Evolutionary conservation across 1,140 invertebrate genomes (phyloP).

Genomic region (Papilio polytes): DNA sequence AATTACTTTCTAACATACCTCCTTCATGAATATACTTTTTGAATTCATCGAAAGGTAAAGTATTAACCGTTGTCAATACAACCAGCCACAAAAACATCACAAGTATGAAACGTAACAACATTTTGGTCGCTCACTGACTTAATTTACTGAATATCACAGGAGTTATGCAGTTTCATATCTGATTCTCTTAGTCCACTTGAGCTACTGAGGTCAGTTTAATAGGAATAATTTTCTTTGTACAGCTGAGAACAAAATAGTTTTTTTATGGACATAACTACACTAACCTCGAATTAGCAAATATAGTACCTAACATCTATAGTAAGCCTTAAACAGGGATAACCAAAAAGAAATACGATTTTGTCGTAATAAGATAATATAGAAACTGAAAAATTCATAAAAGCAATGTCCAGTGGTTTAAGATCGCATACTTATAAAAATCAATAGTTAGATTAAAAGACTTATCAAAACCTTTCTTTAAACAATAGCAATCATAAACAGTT

Average conservation of each 20-base stretch:
- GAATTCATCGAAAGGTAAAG: constrained; percentile 60
- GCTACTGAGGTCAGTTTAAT: constrained; percentile 70
- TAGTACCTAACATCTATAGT: background rate
- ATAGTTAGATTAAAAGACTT: background rate
- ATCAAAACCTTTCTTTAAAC: background rate
- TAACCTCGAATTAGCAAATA: background rate
- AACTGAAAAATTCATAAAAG: no score
- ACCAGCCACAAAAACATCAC: constrained; percentile 60
- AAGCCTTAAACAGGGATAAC: background rate
- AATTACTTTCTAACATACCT: constrained; percentile 53
- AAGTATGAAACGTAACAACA: constrained; percentile 49
- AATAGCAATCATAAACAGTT: background rate
- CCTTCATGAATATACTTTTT: constrained; percentile 56
- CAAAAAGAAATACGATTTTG: background rate
- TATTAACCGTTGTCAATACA: constrained; percentile 51
- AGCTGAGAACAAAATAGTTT: constrained; percentile 47
- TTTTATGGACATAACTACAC: background rate
- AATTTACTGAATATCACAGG: constrained; percentile 61
- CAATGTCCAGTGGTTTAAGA: no score
- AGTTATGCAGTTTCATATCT: constrained; percentile 61
- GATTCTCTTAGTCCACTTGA: constrained; percentile 73
- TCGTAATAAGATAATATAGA: no score
- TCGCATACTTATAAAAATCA: no score
- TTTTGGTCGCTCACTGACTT: constrained; percentile 51
- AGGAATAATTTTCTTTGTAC: constrained; percentile 68